These are phyloP conservation scores for Papio anubis DNA, from an alignment of 2,113 vertebrate genomes.

Conservation along the genomic window DNA sequence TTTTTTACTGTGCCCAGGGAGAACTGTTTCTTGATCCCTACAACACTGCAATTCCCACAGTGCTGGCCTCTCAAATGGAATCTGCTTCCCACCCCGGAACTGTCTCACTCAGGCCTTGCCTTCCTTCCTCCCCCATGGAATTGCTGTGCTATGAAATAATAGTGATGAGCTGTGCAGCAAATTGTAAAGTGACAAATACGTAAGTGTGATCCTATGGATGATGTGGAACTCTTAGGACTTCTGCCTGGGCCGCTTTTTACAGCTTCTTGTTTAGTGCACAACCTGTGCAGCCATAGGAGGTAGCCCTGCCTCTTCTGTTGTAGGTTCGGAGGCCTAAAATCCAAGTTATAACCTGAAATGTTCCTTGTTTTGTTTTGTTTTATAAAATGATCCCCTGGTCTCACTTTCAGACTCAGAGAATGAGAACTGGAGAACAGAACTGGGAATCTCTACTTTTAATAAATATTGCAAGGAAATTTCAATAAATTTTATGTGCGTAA, in stretches of 20 bases:
- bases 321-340: not conserved
- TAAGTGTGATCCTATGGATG: not conserved
- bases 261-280: not conserved
- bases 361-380: too few species aligned
- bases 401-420: not conserved
- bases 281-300: rapidly evolving
- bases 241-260: too few species aligned
- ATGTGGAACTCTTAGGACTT: rapidly evolving
- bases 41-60: not conserved
- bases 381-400: not conserved
- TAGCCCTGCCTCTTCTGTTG: not conserved
- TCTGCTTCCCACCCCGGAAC: too few species aligned
- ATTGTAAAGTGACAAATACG: not conserved
- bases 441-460: not conserved
- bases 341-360: not conserved
- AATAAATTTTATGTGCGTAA: too few species aligned
- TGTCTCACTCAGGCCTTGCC: not conserved
- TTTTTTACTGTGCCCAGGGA: not conserved
- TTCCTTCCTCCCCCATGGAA: not conserved
- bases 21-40: not conserved
- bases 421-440: not conserved
- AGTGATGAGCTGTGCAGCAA: not conserved
- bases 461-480: not conserved
- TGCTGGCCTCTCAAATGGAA: not conserved
- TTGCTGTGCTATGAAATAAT: not conserved